A percentile compares a stretch with the other conserved stretches of the same genome.
Conservation (phyloP, 2,113 vertebrate species). For the Notothenia coriiceps region DNA sequence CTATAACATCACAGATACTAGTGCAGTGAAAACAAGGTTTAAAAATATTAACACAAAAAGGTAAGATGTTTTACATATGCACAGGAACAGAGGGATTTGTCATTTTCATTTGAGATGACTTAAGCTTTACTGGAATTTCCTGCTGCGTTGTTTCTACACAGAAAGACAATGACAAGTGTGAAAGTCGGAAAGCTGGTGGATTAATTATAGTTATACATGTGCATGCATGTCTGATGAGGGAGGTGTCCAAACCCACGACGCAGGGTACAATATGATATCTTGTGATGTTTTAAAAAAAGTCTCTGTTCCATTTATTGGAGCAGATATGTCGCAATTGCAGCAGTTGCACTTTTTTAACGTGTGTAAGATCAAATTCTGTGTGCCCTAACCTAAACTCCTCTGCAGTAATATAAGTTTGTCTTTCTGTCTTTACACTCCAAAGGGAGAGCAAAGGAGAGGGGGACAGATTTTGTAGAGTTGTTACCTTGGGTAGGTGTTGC, state of each 20-base stretch:
- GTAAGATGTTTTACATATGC: neutral
- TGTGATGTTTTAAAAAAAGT: constrained; percentile 21
- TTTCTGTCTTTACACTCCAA: neutral
- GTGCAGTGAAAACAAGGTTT: neutral
- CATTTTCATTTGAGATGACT: constrained; percentile 1
- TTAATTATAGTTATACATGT: constrained; percentile 34
- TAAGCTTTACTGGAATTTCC: constrained; percentile 22
- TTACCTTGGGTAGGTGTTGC: constrained; percentile 75
- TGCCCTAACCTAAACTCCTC: constrained; percentile 20
- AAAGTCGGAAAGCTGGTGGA: neutral
- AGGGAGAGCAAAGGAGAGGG: neutral
- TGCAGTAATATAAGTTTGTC: neutral
- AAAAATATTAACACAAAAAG: neutral
- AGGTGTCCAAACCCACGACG: constrained; percentile 3
- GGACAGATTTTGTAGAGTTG: neutral
- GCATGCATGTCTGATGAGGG: constrained; percentile 18
- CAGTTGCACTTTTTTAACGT: constrained; percentile 11
- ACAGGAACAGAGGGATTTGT: neutral
- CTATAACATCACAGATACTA: neutral
- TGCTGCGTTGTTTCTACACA: neutral
- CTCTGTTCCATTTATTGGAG: neutral
- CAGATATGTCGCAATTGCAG: neutral
- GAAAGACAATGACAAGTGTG: neutral
- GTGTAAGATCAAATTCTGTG: neutral
- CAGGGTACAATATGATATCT: neutral